These are phyloP conservation scores for Stenoptilia bipunctidactyla DNA, from an alignment of 2,888 invertebrate species.

Conservation along the genomic window DNA sequence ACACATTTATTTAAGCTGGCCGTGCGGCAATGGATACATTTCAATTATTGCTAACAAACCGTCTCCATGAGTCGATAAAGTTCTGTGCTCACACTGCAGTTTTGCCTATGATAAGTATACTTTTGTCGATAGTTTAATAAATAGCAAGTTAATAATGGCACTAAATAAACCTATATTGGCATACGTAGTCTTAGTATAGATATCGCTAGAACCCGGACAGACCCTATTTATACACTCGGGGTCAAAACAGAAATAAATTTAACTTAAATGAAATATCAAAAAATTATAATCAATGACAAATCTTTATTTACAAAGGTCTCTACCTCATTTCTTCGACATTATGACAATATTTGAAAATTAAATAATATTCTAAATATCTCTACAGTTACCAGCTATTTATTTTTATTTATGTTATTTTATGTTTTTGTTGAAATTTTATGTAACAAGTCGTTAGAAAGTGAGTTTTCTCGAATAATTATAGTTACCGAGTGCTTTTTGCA, in stretches of 20 bases:
- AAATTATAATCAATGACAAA: conserved; percentile 13
- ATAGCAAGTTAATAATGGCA: too few relatives aligned
- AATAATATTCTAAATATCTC: conserved; percentile 15
- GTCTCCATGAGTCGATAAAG: too few relatives aligned
- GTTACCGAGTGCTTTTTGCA: background rate
- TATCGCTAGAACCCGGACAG: conserved; percentile 55
- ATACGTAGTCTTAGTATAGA: conserved; percentile 47
- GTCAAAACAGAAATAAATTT: background rate
- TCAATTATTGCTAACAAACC: too few relatives aligned
- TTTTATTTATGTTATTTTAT: conserved; percentile 12
- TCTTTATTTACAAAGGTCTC: conserved; percentile 23
- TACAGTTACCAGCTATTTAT: conserved; percentile 28
- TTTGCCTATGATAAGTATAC: too few relatives aligned
- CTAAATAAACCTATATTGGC: conserved; percentile 20
- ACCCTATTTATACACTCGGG: conserved; percentile 12
- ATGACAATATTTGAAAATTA: conserved; percentile 16
- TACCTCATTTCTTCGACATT: conserved; percentile 29
- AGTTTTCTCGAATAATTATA: background rate
- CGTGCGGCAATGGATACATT: too few relatives aligned
- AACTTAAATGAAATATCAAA: background rate
- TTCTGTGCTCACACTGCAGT: too few relatives aligned
- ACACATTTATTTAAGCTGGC: too few relatives aligned
- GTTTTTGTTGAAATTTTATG: conserved; percentile 3
- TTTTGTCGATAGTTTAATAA: too few relatives aligned
- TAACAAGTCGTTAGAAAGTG: background rate